Evolutionary conservation across 2,113 vertebrate species (phyloP), one percentile per base, ranked within the genome.

Genomic region (Bubalus kerabau): DNA sequence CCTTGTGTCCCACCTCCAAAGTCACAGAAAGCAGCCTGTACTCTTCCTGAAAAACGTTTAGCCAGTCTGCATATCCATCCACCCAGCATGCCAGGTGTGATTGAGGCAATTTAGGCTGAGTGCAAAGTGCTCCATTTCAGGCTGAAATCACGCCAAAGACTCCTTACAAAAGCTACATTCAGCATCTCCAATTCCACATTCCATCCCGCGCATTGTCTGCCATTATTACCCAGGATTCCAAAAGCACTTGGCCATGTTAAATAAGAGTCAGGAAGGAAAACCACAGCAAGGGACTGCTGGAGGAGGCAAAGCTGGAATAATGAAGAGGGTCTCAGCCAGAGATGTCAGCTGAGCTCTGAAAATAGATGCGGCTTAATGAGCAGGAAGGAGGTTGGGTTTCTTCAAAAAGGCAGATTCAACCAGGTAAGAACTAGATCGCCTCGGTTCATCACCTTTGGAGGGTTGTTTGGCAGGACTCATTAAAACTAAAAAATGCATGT

Each of bases 201-300:
- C 71, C 62, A 50, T 48, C 74, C 57, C 1, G 52, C 0, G 10
- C 86, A 23, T 71, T 91, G 91, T 86, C 90, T 93, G 95, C 86
- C 86, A 71, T 92, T 36, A 96, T 94, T 82, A 89, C 94, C 95
- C 56, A 97, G 92, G 80, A 98, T 94, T 97, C 97, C 91, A 60
- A 96, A 96, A 96, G 94, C 62, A 64, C 92, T 97, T 92, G 95
- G 96, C 92, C 0, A 0, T 21, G 3, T 90, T 95, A 67, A 97
- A 62, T 92, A 96, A 74, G 52, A 97, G 67, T 52, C 50, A 7
- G 89, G 71, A 30, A 83, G 11, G 76, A 89, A 71, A 94, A 90
- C 90, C 96, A 94, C 62, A 78, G 96, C 52, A 23, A 80, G 32
- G 86, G 32, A 28, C 57, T 78, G 96, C 74, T 90, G 21, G 81